Percentiles rank a stretch among this genome's conserved stretches.
Conservation (phyloP, 23 tunicate species). For the Trididemnum clinides region DNA sequence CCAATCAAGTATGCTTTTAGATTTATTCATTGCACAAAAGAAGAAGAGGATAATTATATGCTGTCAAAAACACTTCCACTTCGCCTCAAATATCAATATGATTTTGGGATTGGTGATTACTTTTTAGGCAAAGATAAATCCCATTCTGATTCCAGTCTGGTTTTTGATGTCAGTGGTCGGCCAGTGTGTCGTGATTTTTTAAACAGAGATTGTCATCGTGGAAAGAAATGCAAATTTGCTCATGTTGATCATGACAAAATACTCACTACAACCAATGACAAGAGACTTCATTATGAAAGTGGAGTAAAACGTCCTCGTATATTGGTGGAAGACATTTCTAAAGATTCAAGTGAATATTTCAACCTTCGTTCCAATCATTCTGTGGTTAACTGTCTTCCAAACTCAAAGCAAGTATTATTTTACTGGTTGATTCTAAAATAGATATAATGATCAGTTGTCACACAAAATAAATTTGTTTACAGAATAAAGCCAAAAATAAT, state of each 20-base stretch:
- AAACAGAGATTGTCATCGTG: conserved; percentile 73
- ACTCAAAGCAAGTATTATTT: conserved; percentile 6
- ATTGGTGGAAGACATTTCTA: conserved; percentile 28
- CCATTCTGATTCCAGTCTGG: not conserved
- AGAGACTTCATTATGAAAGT: not conserved
- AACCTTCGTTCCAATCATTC: not conserved
- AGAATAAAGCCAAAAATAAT: too few relatives aligned
- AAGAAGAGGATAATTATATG: conserved; percentile 69
- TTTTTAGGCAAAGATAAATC: conserved; percentile 51
- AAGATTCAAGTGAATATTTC: conserved; percentile 15
- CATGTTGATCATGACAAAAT: conserved; percentile 56
- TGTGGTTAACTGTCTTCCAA: not conserved
- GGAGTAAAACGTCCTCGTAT: conserved; percentile 58
- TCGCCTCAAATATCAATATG: conserved; percentile 88
- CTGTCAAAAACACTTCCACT: conserved; percentile 61
- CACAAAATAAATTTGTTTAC: too few relatives aligned
- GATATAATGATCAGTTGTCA: too few relatives aligned
- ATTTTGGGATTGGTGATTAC: conserved; percentile 83
- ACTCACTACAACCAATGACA: conserved; percentile 34
- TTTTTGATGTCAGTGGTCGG: not conserved
- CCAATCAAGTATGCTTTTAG: conserved; percentile 36
- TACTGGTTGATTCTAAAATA: too few relatives aligned
- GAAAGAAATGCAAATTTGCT: conserved; percentile 86
- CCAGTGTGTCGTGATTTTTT: conserved; percentile 88
- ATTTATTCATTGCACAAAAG: conserved; percentile 84